phyloP scores from a whole-genome alignment of 30 jellyfish, hydroid and myxozoan species.

The Mastigias papua region DNA sequence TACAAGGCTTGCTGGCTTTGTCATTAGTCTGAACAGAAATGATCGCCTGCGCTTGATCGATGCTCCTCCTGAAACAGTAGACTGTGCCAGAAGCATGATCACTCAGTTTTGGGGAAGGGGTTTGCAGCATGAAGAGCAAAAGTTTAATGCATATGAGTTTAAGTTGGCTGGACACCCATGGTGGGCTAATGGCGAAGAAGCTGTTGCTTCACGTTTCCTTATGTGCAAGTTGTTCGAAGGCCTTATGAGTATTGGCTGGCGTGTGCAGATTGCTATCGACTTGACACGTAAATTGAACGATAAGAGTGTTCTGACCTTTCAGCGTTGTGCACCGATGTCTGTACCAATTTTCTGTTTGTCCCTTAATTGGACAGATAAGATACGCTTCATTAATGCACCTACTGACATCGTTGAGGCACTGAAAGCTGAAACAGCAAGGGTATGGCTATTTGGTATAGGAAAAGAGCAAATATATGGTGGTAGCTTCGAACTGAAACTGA shows the following conservation, averaged over 20 bases:
- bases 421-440: conserved; percentile 52
- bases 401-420: conserved; percentile 48
- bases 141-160: conserved; percentile 78
- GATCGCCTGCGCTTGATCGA: conserved; percentile 84
- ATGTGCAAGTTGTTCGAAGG: conserved; percentile 68
- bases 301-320: conserved; percentile 71
- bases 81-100: conserved; percentile 46
- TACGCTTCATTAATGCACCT: conserved; percentile 83
- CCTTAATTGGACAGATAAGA: conserved; percentile 76
- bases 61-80: conserved; percentile 56
- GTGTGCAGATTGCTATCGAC: conserved; percentile 68
- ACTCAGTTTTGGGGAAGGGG: conserved; percentile 78
- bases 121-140: conserved; percentile 69
- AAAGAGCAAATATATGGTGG: conserved; percentile 62
- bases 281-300: conserved; percentile 77
- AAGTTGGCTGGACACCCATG: conserved; percentile 87
- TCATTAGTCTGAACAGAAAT: conserved; percentile 71
- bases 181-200: conserved; percentile 88
- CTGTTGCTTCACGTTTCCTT: conserved; percentile 64
- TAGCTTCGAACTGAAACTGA: conserved; percentile 61
- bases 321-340: conserved; percentile 66
- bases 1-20: conserved; percentile 61
- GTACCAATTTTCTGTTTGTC: conserved; percentile 67
- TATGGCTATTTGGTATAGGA: conserved; percentile 73
- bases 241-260: conserved; percentile 74